phyloP scores from a whole-genome alignment of 2,113 vertebrate species.

The Erpornis zantholeuca region DNA sequence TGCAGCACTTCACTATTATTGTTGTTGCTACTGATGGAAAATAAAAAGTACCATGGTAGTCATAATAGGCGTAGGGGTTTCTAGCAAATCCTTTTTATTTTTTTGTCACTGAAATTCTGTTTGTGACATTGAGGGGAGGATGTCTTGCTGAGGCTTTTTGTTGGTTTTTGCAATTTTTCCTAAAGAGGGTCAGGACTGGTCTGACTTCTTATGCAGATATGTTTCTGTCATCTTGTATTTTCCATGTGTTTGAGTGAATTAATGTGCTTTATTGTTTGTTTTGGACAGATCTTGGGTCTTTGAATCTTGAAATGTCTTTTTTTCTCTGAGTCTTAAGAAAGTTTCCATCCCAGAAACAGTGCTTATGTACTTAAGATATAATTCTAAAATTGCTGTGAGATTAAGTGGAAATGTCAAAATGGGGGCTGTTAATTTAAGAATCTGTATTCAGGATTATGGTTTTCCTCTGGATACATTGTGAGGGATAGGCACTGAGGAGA shows the following conservation, averaged over 20 bases:
- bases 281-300: background rate
- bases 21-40: background rate
- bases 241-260: background rate
- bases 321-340: background rate
- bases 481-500: background rate
- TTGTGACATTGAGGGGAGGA: background rate
- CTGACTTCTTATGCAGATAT: background rate
- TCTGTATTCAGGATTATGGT: background rate
- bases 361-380: background rate
- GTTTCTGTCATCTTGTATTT: background rate
- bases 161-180: background rate
- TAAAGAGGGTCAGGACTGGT: background rate
- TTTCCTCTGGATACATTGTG: background rate
- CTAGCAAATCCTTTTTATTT: background rate
- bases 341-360: background rate
- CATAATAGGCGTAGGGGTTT: background rate
- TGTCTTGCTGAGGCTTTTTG: background rate
- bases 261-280: background rate
- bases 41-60: background rate
- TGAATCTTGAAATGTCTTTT: background rate
- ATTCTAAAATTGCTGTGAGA: background rate
- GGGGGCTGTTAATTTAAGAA: background rate
- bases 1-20: background rate
- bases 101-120: background rate
- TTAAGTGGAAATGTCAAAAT: background rate